Percentiles rank a stretch among this genome's conserved stretches.
Conservation (phyloP, 2,888 invertebrate species). For the Spodoptera littoralis region DNA sequence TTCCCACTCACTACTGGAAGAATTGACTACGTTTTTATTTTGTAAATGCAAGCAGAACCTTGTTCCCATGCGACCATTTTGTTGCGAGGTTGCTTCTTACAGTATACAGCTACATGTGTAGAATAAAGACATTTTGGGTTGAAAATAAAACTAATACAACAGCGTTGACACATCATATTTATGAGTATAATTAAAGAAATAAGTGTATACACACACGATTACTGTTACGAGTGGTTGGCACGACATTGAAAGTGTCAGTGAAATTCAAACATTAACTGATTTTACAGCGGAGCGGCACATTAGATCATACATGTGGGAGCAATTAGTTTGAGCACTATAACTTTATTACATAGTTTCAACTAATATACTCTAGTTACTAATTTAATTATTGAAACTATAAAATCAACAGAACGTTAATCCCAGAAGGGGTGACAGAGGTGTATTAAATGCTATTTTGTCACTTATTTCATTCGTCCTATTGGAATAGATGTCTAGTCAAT, state of each 20-base stretch:
- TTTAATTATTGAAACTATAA: too few species aligned
- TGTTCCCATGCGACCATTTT: slow-evolving; percentile 10
- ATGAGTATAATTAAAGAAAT: neutral
- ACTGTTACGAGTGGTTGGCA: slow-evolving; percentile 9
- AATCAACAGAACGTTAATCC: too few species aligned
- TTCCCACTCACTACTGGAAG: slow-evolving; percentile 28
- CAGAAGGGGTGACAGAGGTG: too few species aligned
- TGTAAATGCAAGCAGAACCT: slow-evolving; percentile 5
- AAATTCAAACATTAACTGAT: slow-evolving; percentile 14
- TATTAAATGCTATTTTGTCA: too few species aligned
- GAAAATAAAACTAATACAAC: neutral
- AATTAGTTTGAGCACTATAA: slow-evolving; percentile 3
- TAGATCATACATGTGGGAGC: slow-evolving; percentile 16
- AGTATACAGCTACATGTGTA: neutral
- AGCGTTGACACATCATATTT: neutral
- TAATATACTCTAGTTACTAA: too few species aligned
- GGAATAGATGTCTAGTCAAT: too few species aligned
- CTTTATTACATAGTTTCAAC: neutral
- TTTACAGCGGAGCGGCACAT: slow-evolving; percentile 21
- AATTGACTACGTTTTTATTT: slow-evolving; percentile 22
- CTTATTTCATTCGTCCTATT: too few species aligned
- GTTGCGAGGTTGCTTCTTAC: neutral
- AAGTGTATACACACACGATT: neutral
- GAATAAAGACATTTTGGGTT: neutral
- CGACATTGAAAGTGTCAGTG: slow-evolving; percentile 21